Evolutionary conservation across 2,113 vertebrate genomes (phyloP).

Genomic region (Mormyrus iriodes): DNA sequence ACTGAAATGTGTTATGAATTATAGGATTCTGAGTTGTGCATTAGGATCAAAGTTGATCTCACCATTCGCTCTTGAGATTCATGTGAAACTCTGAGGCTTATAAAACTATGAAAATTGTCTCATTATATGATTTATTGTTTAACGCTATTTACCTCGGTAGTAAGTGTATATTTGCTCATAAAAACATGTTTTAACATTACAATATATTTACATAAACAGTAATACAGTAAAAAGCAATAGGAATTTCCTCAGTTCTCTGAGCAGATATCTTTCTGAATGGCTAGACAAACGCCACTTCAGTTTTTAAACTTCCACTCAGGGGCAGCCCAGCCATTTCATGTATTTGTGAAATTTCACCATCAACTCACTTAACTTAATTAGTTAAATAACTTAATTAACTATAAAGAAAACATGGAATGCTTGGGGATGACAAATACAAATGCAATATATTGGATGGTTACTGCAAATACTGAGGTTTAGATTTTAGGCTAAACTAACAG

Average conservation of each 20-base stretch:
- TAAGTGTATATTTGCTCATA: background rate
- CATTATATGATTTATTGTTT: background rate
- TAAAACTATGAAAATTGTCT: background rate
- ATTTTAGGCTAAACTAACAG: background rate
- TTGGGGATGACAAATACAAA: background rate
- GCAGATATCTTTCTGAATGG: background rate
- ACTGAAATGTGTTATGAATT: background rate
- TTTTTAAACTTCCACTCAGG: background rate
- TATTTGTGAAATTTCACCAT: background rate
- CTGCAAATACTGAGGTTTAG: background rate
- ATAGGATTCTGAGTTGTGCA: background rate
- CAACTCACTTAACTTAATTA: background rate
- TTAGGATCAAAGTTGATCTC: background rate
- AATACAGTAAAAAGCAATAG: background rate
- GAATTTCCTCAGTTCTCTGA: background rate
- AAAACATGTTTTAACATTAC: background rate
- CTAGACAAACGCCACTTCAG: background rate
- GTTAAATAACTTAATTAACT: background rate
- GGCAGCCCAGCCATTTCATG: background rate
- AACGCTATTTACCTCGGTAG: background rate
- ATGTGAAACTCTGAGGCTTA: background rate
- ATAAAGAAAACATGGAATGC: background rate
- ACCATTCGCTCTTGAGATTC: background rate
- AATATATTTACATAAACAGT: background rate
- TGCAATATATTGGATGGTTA: background rate